These are phyloP conservation scores for Protaetia brevitarsis DNA, from an alignment of 1,140 invertebrate species.

Conservation along the genomic window DNA sequence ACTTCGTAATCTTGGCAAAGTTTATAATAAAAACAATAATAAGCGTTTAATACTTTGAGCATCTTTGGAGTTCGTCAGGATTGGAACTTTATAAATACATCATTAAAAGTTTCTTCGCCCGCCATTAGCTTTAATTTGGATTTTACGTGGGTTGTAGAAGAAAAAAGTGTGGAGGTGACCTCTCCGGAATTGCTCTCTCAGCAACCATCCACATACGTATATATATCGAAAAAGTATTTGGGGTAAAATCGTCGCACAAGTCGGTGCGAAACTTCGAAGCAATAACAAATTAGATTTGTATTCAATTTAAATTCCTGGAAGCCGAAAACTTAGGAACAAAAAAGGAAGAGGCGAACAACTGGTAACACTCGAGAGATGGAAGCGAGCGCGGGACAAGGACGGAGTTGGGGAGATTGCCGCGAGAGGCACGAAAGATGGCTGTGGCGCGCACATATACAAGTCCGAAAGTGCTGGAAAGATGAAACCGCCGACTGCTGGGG, in stretches of 20 bases:
- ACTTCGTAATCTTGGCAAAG: too few relatives aligned
- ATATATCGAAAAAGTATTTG: background rate
- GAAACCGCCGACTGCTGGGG: slow-evolving; percentile 17
- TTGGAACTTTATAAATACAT: too few relatives aligned
- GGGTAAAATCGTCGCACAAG: background rate
- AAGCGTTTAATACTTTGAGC: too few relatives aligned
- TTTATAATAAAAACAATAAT: too few relatives aligned
- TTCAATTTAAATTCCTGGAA: slow-evolving; percentile 22
- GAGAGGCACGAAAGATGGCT: background rate
- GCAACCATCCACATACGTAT: too few relatives aligned
- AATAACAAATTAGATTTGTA: slow-evolving; percentile 26
- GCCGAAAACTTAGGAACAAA: background rate
- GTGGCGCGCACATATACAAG: background rate
- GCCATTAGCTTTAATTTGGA: too few relatives aligned
- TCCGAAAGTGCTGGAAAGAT: slow-evolving; percentile 27
- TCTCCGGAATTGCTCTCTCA: background rate
- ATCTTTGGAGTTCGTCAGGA: too few relatives aligned
- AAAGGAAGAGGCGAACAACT: background rate
- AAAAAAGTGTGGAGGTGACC: background rate
- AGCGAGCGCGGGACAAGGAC: too few relatives aligned
- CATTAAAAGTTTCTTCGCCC: too few relatives aligned
- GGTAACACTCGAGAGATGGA: too few relatives aligned
- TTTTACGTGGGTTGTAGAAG: too few relatives aligned
- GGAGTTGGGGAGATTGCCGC: background rate
- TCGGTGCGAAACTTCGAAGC: slow-evolving; percentile 5